Conservation (phyloP, 2,113 vertebrate species). For the Dolichotis patagonum region DNA sequence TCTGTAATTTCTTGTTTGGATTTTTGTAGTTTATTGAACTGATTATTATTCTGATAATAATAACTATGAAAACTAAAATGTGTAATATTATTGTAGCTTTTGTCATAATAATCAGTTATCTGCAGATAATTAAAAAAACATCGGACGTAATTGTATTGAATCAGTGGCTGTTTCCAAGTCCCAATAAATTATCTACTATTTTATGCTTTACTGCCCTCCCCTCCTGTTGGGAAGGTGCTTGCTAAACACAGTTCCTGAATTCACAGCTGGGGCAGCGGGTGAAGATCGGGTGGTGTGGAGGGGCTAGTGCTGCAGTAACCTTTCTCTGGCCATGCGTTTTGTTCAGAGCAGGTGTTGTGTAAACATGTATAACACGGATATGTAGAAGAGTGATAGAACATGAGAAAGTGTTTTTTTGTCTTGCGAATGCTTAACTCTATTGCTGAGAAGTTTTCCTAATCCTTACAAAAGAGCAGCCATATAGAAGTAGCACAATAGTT, state of each 20-base stretch:
- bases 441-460: not conserved
- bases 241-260: not conserved
- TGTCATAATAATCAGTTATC: not conserved
- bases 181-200: not conserved
- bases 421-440: not conserved
- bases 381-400: not conserved
- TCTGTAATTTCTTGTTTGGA: not conserved
- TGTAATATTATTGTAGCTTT: not conserved
- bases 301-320: not conserved
- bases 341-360: not conserved
- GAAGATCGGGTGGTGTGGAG: not conserved
- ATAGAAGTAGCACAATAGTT: slow-evolving; percentile 8
- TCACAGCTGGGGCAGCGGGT: not conserved
- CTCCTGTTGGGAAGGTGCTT: not conserved
- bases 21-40: slow-evolving; percentile 44
- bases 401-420: not conserved
- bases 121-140: not conserved
- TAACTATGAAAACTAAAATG: slow-evolving; percentile 38
- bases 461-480: not conserved
- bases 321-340: not conserved
- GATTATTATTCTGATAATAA: not conserved
- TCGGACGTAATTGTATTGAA: slow-evolving; percentile 7
- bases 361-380: not conserved
- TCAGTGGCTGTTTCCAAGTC: not conserved
- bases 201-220: not conserved